Evolutionary conservation across 2,797 vertebrate species (phyloP).

Genomic region (Enteromius viviparus): DNA sequence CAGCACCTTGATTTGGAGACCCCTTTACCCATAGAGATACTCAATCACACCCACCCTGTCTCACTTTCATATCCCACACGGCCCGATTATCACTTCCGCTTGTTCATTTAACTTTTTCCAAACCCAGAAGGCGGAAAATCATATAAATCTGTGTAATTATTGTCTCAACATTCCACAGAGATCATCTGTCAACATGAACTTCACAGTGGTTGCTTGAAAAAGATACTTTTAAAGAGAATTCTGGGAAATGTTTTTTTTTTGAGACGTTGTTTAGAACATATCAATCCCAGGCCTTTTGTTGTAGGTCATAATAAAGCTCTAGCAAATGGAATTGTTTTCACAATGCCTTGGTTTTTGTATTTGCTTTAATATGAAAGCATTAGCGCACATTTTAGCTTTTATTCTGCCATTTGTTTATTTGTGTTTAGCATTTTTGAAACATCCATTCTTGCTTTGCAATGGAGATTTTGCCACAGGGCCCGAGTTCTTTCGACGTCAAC

Average conservation of each 20-base stretch:
- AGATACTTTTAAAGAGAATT: background rate
- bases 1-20: background rate
- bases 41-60: conserved; percentile 21
- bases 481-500: conserved; percentile 56
- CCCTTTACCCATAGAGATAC: background rate
- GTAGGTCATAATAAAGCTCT: conserved; percentile 22
- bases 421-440: conserved; percentile 32
- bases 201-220: conserved; percentile 3
- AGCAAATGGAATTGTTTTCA: conserved; percentile 38
- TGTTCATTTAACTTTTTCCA: conserved; percentile 27
- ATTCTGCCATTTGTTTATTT: conserved; percentile 42
- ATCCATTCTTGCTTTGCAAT: conserved; percentile 32
- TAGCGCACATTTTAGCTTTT: conserved; percentile 47
- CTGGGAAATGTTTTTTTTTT: background rate
- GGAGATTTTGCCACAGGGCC: conserved; percentile 48
- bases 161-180: conserved; percentile 20
- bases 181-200: conserved; percentile 16
- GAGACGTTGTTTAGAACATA: conserved; percentile 34
- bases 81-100: conserved; percentile 14
- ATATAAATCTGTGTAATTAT: conserved; percentile 11
- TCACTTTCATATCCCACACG: conserved; percentile 33
- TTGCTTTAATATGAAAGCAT: conserved; percentile 37
- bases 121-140: conserved; percentile 16
- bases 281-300: conserved; percentile 24
- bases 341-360: conserved; percentile 30